Evolutionary conservation across 2,888 invertebrate species (phyloP), one percentile per base, ranked within the genome.

Genomic region (Leptarthrus brevirostris): DNA sequence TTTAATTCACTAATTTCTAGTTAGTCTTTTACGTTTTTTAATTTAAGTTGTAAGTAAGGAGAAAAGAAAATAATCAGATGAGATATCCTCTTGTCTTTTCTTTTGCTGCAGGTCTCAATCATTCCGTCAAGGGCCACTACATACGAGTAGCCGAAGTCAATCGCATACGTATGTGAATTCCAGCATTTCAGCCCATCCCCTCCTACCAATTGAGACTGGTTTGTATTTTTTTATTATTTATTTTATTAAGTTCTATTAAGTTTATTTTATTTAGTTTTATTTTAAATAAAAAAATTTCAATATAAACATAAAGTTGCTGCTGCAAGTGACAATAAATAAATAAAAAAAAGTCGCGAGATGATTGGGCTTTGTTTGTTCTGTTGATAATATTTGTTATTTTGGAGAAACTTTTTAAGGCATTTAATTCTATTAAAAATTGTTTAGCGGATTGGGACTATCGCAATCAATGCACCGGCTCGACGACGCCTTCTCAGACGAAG

Each of bases 101-200:
- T 85, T 84, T 84, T 85, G 85, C 83, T 84, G 84, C 92, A 95
- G 95, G 94, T 95, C 94, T 90, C 94, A 94, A 88, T 95, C 95
- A 88, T 95, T 94, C 91, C 93, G 94, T 88, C 93, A 94, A 84
- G 86, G 85, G 81, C 84, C 86, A 82, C 82, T 85, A 83, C 85
- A 85, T 82, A 82, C 84, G 82, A 85, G 85, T 85, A 85, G 83
- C 83, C 84, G 85, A 84, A 85, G 85, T 83, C 86, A 85, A 82
- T 85, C 85, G 87, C 88, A 88, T 86, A 87, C 88, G 86, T 89
- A 90, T 88, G 91, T 91, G 88, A 92, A 92, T 89, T 90, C 92
- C 89, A 93, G 93, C 91, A 91, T 94, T 89, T 94, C 94, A 88
- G 94, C 94, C 87, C 94, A 94, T 89, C 94, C 94, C 88, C 91